These are phyloP conservation scores for Apodemia duryi DNA, from an alignment of 2,888 invertebrate species.

Conservation along the genomic window DNA sequence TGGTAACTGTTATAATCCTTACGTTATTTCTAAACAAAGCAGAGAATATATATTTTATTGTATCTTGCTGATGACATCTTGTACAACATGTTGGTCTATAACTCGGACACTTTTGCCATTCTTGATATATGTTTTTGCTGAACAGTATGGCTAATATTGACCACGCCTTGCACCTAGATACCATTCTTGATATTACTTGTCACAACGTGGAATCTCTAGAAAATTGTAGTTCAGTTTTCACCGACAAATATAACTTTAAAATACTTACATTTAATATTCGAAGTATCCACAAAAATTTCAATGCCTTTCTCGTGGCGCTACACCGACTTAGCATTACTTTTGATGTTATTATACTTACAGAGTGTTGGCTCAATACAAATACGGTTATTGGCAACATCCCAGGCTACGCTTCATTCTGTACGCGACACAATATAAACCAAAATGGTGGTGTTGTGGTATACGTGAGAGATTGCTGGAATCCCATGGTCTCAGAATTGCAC, in stretches of 20 bases:
- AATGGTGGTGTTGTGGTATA: no score
- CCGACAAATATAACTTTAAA: background rate
- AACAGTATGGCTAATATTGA: no score
- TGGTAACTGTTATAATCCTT: background rate
- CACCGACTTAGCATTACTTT: background rate
- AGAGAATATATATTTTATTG: no score
- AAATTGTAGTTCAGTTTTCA: background rate
- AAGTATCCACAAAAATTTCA: background rate
- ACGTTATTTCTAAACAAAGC: no score
- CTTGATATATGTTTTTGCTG: no score
- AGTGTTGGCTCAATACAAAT: conserved; percentile 17
- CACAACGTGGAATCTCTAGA: background rate
- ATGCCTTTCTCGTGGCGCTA: conserved; percentile 11
- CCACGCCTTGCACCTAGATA: background rate
- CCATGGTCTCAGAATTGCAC: no score
- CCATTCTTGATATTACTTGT: background rate
- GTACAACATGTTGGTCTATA: no score
- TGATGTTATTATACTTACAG: background rate
- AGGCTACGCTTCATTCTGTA: background rate
- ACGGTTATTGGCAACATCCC: conserved; percentile 11
- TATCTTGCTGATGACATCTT: no score
- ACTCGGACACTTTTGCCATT: no score
- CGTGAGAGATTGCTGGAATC: no score
- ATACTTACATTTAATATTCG: background rate
- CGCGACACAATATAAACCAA: background rate